Base-by-base conservation (phyloP, 2,113 vertebrate genomes). In the Chitala chitala region DNA sequence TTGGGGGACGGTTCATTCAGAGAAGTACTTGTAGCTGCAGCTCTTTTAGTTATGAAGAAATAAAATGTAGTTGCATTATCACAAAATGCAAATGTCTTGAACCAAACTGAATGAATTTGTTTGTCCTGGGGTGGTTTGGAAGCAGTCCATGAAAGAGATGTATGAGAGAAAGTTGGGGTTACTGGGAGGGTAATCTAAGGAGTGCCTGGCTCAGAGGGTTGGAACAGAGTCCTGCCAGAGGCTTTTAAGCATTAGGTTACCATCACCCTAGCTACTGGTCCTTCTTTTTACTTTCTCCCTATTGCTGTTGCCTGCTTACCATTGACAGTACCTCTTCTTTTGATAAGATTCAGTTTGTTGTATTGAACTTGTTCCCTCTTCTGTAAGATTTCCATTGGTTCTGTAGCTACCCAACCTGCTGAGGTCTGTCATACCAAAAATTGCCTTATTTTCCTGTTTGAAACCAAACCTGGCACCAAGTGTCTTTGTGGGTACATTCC, bases 81-180 rank as follows among this genome's bases (percentile, higher is more conserved):
- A 24, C 53, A 51, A 69, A 53, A 51, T 69, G 46, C 29, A n/a
- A 48, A 33, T 29, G 24, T 33, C 68, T 51, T n/a, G 9, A 50
- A 46, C 44, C 36, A 51, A 69, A 50, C 48, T 50, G 13, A 51
- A 51, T 33, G 68, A 69, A 69, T 42, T 31, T 50, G 42, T 69
- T 50, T 69, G 68, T 53, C 48, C 48, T 33, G 46, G 46, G 68
- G 26, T 31, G 44, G 44, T 20, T 69, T 69, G 68, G 68, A 69
- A 26, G 46, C 15, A 20, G 46, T 51, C 68, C 68, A 50, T 66
- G 48, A 69, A 36, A 48, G 26, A 53, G 48, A 53, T 69, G 48
- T 69, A 29, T 69, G 68, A 69, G 66, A 69, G 29, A 51, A 69
- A 69, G 66, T 36, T 22, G n/a, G 66, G 5, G 24, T 46, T 68